Evolutionary conservation across 37 sponge, comb jelly and placozoan species (phyloP), one percentile per base, ranked within the genome.

Genomic region (Crambe crambe): DNA sequence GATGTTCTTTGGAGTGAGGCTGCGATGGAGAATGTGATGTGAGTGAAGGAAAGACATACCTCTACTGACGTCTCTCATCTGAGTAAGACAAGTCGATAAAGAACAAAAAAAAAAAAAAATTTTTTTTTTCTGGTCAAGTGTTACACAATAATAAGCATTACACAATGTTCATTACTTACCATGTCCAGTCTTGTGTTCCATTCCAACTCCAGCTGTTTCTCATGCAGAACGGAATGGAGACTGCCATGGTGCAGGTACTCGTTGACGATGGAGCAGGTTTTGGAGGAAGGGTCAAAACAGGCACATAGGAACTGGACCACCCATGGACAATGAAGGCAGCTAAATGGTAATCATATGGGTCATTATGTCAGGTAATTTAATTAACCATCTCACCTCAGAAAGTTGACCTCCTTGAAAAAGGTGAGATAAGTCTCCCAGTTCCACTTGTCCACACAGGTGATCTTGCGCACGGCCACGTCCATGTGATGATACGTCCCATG

Each of bases 41-140:
- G 89, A 82, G 41, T 88, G 89, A 3, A 88, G 77, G 71, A 72
- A 88, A 2, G 66, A 64, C 89, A 88, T 82, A 2, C 83, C 89
- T 70, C 54, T 21, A 32, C 80, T 56, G 1, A 88, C 71, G 27
- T 82, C 83, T 39, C 58, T 21, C 39, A 80, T 26, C 87, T 86
- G 69, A 41, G 12, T 32, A 10, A 64, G 12, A 21, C 18, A 64
- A 32, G 35, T 15, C 23, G 15, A 69, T 22, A 37, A 69, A 37
- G 17, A 25, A 8, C 12, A 59, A 34, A 4, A 60, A 60, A 60
- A 25, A 9, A n/a, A 60, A 51, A 51, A 51, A 51, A 51, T 18
- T 15, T 15, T 15, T 51, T 51, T 51, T 51, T 51, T 51, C 54
- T 51, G 9, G 54, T 9, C 15, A 51, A 51, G 54, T 18, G 9